Evolutionary conservation across 2,888 invertebrate species (phyloP).

Genomic region (Arrhopalites spinosus): DNA sequence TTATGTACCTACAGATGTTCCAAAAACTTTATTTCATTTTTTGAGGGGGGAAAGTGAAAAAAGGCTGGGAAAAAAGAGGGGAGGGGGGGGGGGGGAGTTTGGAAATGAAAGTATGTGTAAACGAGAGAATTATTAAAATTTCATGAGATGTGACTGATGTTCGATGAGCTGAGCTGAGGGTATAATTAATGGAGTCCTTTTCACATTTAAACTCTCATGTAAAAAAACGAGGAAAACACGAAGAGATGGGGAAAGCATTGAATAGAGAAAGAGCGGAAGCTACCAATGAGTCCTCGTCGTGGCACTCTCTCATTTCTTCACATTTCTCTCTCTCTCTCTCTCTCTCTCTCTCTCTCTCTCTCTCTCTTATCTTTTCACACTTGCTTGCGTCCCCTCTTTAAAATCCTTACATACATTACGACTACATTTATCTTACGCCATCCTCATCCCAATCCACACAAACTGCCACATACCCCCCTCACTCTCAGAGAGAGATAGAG

Average conservation of each 20-base stretch:
- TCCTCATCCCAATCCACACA: not conserved
- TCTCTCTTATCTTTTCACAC: slow-evolving; percentile 11
- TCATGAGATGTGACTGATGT: slow-evolving; percentile 17
- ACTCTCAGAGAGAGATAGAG: not conserved
- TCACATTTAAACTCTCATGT: not conserved
- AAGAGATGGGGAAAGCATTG: too few relatives aligned
- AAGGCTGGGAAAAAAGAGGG: too few relatives aligned
- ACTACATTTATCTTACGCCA: not conserved
- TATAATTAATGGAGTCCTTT: slow-evolving; percentile 8
- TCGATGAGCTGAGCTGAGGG: not conserved
- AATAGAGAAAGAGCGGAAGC: not conserved
- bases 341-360: not conserved
- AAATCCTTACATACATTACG: not conserved
- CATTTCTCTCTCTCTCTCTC: not conserved
- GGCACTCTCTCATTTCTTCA: not conserved
- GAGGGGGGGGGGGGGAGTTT: too few relatives aligned
- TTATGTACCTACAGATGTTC: too few relatives aligned
- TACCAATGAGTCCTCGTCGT: not conserved
- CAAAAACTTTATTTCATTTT: too few relatives aligned
- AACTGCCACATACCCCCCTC: not conserved
- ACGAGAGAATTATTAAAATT: not conserved
- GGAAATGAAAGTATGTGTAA: too few relatives aligned
- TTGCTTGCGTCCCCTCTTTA: slow-evolving; percentile 12
- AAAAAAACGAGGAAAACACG: not conserved
- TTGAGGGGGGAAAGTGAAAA: too few relatives aligned